Evolutionary conservation across 2,888 invertebrate genomes (phyloP), one percentile per base, ranked within the genome.

Genomic region (Gastrophysa polygoni): DNA sequence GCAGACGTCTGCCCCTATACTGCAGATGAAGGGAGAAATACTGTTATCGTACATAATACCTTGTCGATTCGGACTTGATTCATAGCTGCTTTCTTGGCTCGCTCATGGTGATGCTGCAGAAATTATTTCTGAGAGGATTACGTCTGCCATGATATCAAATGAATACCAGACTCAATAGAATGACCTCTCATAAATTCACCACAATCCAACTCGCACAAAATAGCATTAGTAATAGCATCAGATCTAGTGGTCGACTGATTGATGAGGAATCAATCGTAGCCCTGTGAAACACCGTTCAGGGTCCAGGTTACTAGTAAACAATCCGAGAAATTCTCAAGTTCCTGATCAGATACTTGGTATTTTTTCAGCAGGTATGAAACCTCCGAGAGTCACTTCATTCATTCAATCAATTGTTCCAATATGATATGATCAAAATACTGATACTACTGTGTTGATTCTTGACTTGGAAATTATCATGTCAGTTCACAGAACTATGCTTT

Each of bases 21-120:
- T 54, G 43, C 48, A 51, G 47, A 62, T 47, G 43, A 57, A 62
- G 49, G 49, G 43, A 38, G 49, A 43, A 55, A 62, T 62, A 55
- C 46, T 58, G 65, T 69, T 68, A 69, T 69, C 69, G 57, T 59
- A 47, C 61, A 61, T 67, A 69, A 68, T 68, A 66, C 63, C 63
- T 60, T 63, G 68, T 63, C 68, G 68, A 68, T 62, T 60, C 49
- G 54, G 57, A 59, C 63, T 57, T 66, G 65, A 68, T 69, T 68
- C 67, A 69, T 58, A 62, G 58, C 62, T 11, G 51, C 48, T 57
- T 48, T 51, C 49, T 24, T 32, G 20, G 34, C 49, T 18, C 18
- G 55, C 50, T 29, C 50, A 44, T 54, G 47, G 44, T 58, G 54
- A 62, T 58, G n/a, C 62, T 24, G 24, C 16, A 10, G 62, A 44